Percentiles rank a stretch among this genome's conserved stretches.
Conservation (phyloP, 2,113 vertebrate species). For the Pagrus major region DNA sequence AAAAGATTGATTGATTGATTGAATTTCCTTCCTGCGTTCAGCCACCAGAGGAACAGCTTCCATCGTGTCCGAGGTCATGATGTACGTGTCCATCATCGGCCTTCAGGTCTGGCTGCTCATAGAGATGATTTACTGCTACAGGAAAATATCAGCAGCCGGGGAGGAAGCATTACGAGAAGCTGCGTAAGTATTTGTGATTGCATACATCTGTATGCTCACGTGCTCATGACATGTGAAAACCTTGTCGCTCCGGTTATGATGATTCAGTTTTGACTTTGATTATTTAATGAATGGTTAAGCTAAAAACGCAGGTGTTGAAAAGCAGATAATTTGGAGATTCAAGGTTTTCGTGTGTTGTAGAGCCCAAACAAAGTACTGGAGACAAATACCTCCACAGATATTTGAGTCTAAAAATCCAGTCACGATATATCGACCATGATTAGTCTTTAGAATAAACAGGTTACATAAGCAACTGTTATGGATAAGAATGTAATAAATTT, state of each 20-base stretch:
- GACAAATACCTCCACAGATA: neutral
- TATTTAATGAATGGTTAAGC: neutral
- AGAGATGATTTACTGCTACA: slow-evolving; percentile 95
- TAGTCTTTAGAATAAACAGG: too few relatives aligned
- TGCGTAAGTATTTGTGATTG: slow-evolving; percentile 82
- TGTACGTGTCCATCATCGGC: slow-evolving; percentile 94
- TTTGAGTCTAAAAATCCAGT: neutral
- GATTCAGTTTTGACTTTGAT: neutral
- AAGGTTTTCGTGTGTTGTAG: slow-evolving; percentile 19
- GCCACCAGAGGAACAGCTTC: slow-evolving; percentile 90
- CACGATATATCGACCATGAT: neutral
- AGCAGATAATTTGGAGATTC: neutral
- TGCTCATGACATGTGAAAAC: neutral
- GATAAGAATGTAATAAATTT: neutral
- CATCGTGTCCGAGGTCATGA: slow-evolving; percentile 94
- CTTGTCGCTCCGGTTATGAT: neutral
- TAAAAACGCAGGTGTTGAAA: neutral
- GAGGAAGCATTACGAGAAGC: slow-evolving; percentile 90
- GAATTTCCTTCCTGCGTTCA: slow-evolving; percentile 57
- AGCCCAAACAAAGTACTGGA: neutral
- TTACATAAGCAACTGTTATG: neutral
- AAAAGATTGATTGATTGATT: too few relatives aligned
- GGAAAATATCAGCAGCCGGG: slow-evolving; percentile 89
- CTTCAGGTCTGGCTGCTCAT: slow-evolving; percentile 93
- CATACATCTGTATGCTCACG: neutral